phyloP scores from a whole-genome alignment of 2,113 vertebrate species.

The Malurus alboscapulatus region DNA sequence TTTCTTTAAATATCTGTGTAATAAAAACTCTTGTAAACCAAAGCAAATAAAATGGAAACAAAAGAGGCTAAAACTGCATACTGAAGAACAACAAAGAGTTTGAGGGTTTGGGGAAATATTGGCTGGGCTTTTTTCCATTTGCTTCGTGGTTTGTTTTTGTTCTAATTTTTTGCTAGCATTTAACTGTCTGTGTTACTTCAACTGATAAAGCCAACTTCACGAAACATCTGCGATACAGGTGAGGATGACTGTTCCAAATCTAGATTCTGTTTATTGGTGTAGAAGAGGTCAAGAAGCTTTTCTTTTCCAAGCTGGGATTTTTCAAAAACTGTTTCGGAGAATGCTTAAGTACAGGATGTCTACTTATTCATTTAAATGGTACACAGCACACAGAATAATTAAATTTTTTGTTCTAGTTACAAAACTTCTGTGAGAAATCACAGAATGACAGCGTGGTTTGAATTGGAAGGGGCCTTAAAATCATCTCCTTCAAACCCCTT shows the following conservation, averaged over 20 bases:
- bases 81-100: background rate
- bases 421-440: background rate
- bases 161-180: background rate
- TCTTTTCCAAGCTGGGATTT: background rate
- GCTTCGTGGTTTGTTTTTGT: background rate
- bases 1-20: constrained; percentile 9
- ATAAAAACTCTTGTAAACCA: background rate
- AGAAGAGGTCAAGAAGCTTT: background rate
- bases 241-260: background rate
- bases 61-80: background rate
- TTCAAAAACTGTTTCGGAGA: background rate
- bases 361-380: background rate
- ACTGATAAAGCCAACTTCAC: background rate
- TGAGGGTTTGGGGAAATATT: background rate
- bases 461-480: background rate
- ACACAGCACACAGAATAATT: rapidly evolving
- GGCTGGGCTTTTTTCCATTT: rapidly evolving
- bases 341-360: background rate
- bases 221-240: rapidly evolving
- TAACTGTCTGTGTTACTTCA: background rate
- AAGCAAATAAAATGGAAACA: constrained; percentile 9
- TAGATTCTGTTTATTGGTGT: background rate
- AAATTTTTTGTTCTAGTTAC: background rate
- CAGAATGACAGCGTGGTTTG: background rate
- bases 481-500: rapidly evolving